Evolutionary conservation across 2,888 invertebrate species (phyloP).

Genomic region (Teleiodes luculella): DNA sequence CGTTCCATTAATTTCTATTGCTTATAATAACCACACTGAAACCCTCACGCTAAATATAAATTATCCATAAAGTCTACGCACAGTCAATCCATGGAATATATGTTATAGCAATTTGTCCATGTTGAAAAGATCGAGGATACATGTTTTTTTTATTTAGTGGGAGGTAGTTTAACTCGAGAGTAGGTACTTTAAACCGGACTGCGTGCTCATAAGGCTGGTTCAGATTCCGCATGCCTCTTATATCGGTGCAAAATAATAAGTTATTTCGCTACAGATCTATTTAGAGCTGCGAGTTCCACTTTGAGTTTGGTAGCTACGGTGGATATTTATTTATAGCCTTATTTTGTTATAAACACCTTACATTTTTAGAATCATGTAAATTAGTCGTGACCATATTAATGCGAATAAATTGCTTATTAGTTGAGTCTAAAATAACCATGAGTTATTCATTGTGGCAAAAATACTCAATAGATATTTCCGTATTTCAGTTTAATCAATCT

Average conservation of each 20-base stretch:
- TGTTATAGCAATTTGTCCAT: constrained; percentile 8
- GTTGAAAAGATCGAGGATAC: not conserved
- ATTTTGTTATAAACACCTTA: too few species aligned
- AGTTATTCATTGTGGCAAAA: too few species aligned
- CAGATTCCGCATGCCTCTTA: constrained; percentile 60
- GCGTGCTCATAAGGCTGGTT: constrained; percentile 34
- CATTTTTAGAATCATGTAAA: too few species aligned
- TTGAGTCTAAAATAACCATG: too few species aligned
- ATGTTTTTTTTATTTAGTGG: constrained; percentile 1
- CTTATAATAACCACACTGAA: not conserved
- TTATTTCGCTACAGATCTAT: constrained; percentile 54
- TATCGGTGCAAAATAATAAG: constrained; percentile 25
- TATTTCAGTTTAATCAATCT: too few species aligned
- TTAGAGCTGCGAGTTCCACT: constrained; percentile 38
- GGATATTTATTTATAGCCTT: too few species aligned
- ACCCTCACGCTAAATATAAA: too few species aligned
- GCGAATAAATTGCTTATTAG: too few species aligned
- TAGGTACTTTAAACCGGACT: constrained; percentile 35
- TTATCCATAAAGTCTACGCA: too few species aligned
- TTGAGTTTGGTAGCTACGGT: not conserved
- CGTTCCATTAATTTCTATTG: not conserved
- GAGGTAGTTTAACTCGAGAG: constrained; percentile 15
- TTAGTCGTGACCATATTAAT: too few species aligned
- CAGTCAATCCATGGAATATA: too few species aligned
- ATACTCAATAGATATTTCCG: too few species aligned